A percentile compares a stretch with the other conserved stretches of the same genome.
Evolutionary conservation across 2,888 invertebrate species (phyloP).

Genomic region (Tupiocoris notatus): DNA sequence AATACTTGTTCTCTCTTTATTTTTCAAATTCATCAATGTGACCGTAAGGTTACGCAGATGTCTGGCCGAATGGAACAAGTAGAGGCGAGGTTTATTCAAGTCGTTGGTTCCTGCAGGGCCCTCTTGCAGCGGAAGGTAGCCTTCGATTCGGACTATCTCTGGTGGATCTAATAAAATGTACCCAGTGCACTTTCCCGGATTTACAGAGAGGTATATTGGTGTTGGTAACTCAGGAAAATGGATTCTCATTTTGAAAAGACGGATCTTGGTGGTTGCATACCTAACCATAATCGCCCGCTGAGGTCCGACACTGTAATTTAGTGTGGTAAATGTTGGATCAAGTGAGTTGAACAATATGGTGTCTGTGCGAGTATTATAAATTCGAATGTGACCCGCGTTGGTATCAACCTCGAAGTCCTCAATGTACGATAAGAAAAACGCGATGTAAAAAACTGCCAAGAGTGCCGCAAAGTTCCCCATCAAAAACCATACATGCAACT

Average conservation of each 20-base stretch:
- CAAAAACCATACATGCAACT: background rate
- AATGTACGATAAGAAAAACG: background rate
- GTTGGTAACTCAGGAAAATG: background rate
- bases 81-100: background rate
- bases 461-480: background rate
- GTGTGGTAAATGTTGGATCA: background rate
- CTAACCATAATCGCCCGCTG: background rate
- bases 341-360: background rate
- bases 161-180: conserved; percentile 6
- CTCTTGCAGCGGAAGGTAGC: background rate
- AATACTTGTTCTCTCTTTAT: no score
- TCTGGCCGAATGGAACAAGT: background rate
- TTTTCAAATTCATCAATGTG: background rate
- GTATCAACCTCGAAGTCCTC: background rate
- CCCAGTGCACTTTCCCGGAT: background rate
- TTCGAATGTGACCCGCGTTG: background rate
- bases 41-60: background rate
- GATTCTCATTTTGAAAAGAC: background rate
- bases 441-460: background rate
- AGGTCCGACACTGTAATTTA: background rate
- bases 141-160: background rate
- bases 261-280: background rate
- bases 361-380: background rate
- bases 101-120: conserved; percentile 7
- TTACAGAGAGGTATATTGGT: background rate